Base-by-base conservation (phyloP, 1,140 invertebrate species). In the Danaus melanippus region DNA sequence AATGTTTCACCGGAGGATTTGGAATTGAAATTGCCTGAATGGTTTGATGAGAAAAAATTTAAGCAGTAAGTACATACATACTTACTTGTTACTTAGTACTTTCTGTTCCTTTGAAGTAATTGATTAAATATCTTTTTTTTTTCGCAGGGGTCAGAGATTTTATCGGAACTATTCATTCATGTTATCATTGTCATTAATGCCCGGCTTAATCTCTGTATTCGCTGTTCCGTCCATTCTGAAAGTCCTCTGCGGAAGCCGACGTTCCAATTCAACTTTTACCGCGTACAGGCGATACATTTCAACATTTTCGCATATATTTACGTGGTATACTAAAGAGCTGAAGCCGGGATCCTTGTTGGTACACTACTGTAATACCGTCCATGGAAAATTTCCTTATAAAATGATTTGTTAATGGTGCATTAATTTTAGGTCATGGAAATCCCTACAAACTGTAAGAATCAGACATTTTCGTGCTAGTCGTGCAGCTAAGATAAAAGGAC, bases 231-330 rank as follows among this genome's bases (percentile, higher is more conserved):
- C 90, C 3, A 91, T 92, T 43, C 64, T 94, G 0, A 84, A 88
- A 8, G 85, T 94, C 0, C 71, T 95, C 0, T 87, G 91, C 5
- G 90, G 91, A 15, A 92, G 93, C 0, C 84, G 89, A 0, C 90
- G 91, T 56, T 94, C 92, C 1, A 89, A 87, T 32, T 90, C 89
- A 5, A 78, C 88, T 0, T 87, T 87, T 12, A 89, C 89, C 0
- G 92, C 95, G 0, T 95, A 95, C 74, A 90, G 89, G 56, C 88
- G 96, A 64, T 97, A 97, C 71, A 71, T 93, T 1, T 89, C 90
- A 1, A 95, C 93, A 0, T 81, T 93, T 43, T 79, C 91, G 3
- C 93, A 96, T 65, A 91, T 92, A 11, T 76, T 90, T 2, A 70
- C 90, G 2, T 97, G 95, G 95, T 94, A 94, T 64, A 81, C 89